Percentiles rank a stretch among this genome's conserved stretches.
Conservation (phyloP, 2,113 vertebrate species). For the Colius striatus region DNA sequence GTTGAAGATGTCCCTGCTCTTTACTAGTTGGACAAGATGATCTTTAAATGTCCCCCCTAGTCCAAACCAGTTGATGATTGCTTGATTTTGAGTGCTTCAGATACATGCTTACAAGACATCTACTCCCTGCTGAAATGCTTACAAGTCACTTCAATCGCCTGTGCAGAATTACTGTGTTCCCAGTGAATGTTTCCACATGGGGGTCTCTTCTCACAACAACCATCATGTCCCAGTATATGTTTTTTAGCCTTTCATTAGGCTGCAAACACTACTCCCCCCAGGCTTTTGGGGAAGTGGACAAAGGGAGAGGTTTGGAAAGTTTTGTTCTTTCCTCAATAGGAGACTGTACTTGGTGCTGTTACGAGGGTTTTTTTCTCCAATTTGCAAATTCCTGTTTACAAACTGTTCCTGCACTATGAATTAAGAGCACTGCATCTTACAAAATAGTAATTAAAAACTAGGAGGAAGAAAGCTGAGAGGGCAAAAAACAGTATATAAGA, state of each 20-base stretch:
- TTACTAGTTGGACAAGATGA: not conserved
- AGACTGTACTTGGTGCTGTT: not conserved
- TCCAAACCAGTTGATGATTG: not conserved
- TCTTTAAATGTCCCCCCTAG: not conserved
- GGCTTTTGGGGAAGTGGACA: not conserved
- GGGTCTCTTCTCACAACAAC: not conserved
- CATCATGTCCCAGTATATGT: not conserved
- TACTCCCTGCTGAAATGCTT: not conserved
- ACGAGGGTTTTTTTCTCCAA: not conserved
- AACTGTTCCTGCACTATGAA: not conserved
- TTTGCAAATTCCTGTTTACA: not conserved
- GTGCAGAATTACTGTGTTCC: not conserved
- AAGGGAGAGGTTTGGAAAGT: not conserved
- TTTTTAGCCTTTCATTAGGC: not conserved
- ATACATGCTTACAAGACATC: not conserved
- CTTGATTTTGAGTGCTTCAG: not conserved
- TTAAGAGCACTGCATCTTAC: not conserved
- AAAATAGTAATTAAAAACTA: not conserved
- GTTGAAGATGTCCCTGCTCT: not conserved
- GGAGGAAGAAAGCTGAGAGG: not conserved
- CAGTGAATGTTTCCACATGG: not conserved
- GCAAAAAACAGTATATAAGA: not conserved
- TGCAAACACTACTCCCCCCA: not conserved
- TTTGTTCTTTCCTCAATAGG: not conserved
- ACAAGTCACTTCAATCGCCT: fast-evolving